phyloP scores from a whole-genome alignment of 2,888 invertebrate species.

The Dolichomitus sp. region DNA sequence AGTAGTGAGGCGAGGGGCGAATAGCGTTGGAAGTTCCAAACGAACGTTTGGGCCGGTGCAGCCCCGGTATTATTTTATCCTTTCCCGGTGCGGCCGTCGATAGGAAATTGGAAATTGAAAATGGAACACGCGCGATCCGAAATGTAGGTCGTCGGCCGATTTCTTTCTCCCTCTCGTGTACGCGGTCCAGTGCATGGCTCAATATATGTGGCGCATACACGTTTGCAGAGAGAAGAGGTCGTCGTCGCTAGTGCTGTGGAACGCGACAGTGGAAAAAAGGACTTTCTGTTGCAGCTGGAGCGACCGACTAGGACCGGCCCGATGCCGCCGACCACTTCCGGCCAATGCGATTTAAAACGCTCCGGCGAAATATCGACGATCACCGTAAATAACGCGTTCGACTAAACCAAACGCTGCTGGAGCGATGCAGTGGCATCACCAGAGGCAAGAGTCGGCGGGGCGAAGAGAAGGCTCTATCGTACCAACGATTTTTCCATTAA shows the following conservation, averaged over 20 bases:
- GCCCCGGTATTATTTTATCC: conserved; percentile 68
- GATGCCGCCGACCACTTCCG: conserved; percentile 56
- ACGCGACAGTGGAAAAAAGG: conserved; percentile 48
- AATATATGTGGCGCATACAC: conserved; percentile 23
- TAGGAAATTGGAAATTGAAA: conserved; percentile 73
- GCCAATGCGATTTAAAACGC: conserved; percentile 67
- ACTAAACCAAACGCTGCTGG: conserved; percentile 49
- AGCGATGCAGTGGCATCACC: conserved; percentile 14
- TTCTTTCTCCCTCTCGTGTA: conserved; percentile 38
- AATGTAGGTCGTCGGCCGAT: conserved; percentile 66
- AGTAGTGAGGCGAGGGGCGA: conserved; percentile 9
- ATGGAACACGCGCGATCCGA: conserved; percentile 64
- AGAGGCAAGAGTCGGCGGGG: neutral
- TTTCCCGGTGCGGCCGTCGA: conserved; percentile 61
- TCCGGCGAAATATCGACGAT: conserved; percentile 64
- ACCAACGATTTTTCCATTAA: conserved; percentile 70
- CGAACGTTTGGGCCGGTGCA: conserved; percentile 38
- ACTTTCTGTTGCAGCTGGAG: conserved; percentile 44
- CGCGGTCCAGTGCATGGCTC: neutral
- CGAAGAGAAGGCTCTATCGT: conserved; percentile 46
- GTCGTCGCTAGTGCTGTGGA: neutral
- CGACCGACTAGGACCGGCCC: conserved; percentile 4
- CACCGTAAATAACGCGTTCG: conserved; percentile 65
- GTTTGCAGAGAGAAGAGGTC: conserved; percentile 17
- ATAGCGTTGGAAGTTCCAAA: conserved; percentile 40